Percentiles rank a stretch among this genome's conserved stretches.
Evolutionary conservation across 2,888 invertebrate genomes (phyloP).

Genomic region (Orthosia gracilis): DNA sequence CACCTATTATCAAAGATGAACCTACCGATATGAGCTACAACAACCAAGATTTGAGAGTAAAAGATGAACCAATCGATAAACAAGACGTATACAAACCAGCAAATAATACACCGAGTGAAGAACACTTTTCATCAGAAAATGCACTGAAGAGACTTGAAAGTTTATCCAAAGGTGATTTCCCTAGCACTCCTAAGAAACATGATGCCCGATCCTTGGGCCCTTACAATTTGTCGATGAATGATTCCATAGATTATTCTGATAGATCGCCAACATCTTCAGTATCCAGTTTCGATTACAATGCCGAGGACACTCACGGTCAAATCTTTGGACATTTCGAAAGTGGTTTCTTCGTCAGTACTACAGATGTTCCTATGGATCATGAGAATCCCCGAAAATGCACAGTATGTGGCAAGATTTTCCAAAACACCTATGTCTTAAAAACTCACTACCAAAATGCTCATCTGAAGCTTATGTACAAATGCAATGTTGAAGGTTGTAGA

Average conservation of each 20-base stretch:
- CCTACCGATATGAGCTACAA: conserved; percentile 75
- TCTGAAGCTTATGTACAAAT: conserved; percentile 98
- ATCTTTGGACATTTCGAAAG: conserved; percentile 94
- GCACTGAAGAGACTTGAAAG: conserved; percentile 95
- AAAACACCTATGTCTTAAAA: conserved; percentile 98
- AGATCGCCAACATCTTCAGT: conserved; percentile 92
- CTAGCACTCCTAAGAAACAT: conserved; percentile 81
- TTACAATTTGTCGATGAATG: conserved; percentile 84
- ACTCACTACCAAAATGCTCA: conserved; percentile 99
- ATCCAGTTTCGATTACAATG: conserved; percentile 90
- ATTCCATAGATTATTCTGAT: conserved; percentile 84
- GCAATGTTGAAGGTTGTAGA: conserved; percentile 98
- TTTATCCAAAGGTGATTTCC: conserved; percentile 95
- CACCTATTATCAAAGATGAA: conserved; percentile 77
- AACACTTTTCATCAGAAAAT: conserved; percentile 91
- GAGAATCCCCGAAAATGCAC: conserved; percentile 98
- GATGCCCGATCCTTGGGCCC: conserved; percentile 79
- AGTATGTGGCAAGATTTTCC: conserved; percentile 98
- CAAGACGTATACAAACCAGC: conserved; percentile 78
- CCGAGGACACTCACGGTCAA: conserved; percentile 92
- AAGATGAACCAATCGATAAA: conserved; percentile 83
- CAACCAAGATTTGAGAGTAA: conserved; percentile 82
- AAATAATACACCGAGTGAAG: conserved; percentile 67
- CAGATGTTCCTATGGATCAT: conserved; percentile 97
- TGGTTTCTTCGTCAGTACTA: conserved; percentile 93